phyloP scores from a whole-genome alignment of 2,797 vertebrate genomes.

The Mionectes olivaceus region DNA sequence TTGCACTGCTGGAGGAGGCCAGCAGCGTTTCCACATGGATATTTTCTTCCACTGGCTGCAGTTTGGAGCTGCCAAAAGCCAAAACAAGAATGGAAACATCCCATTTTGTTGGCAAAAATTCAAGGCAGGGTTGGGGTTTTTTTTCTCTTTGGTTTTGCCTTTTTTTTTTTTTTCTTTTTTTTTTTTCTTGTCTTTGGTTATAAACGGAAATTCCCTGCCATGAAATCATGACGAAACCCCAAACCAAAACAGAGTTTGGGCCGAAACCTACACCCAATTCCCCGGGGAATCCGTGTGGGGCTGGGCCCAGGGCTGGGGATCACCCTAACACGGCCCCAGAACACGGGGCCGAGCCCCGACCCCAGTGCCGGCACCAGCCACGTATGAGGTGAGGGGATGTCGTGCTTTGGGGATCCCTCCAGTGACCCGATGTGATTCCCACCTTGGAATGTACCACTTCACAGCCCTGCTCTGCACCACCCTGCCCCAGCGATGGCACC shows the following conservation, averaged over 20 bases:
- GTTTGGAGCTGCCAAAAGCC: constrained; percentile 62
- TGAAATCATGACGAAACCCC: constrained; percentile 61
- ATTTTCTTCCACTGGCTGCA: constrained; percentile 66
- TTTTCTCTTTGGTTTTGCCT: neutral
- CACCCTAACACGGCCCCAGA: neutral
- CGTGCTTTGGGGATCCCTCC: neutral
- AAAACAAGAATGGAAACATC: constrained; percentile 71
- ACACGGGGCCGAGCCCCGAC: fast-evolving
- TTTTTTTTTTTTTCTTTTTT: neutral
- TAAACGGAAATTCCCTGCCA: constrained; percentile 65
- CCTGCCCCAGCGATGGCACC: neutral
- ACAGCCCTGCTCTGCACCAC: neutral
- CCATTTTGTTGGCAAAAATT: constrained; percentile 56
- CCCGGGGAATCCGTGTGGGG: neutral
- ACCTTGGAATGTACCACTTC: neutral
- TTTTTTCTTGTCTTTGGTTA: constrained; percentile 33
- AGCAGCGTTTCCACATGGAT: constrained; percentile 24
- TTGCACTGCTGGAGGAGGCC: neutral
- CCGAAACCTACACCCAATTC: neutral
- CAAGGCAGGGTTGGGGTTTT: neutral
- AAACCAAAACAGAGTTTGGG: constrained; percentile 49
- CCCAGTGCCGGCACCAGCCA: fast-evolving
- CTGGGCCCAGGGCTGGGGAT: neutral
- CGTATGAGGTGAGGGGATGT: fast-evolving
- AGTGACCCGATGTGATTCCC: fast-evolving